Conservation (phyloP, 2,113 vertebrate genomes). For the Sylvietta virens region DNA sequence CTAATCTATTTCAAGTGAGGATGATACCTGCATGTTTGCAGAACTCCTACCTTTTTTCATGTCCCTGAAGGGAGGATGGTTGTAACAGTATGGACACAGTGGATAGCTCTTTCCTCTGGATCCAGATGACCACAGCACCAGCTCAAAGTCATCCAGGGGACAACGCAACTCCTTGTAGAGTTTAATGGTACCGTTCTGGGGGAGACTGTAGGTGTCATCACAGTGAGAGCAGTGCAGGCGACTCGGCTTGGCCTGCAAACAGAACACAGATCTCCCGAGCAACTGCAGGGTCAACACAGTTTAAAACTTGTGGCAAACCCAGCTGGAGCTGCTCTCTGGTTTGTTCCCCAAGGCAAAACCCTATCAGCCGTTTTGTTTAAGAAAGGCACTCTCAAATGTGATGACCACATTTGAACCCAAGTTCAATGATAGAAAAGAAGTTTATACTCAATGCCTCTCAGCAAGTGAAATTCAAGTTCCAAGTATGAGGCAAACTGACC, state of each 20-base stretch:
- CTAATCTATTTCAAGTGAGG: background rate
- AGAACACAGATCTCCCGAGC: background rate
- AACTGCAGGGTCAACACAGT: background rate
- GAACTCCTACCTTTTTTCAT: constrained; percentile 91
- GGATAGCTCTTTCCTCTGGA: constrained; percentile 94
- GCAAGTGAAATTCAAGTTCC: background rate
- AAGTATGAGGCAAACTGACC: constrained; percentile 68
- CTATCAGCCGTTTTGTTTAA: background rate
- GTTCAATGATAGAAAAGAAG: background rate
- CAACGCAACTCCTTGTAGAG: constrained; percentile 96
- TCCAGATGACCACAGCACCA: constrained; percentile 95
- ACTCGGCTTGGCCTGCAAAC: constrained; percentile 88
- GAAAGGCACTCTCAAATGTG: background rate
- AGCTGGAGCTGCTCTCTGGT: background rate
- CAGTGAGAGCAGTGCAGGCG: constrained; percentile 96
- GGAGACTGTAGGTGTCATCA: constrained; percentile 95
- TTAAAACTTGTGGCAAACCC: background rate
- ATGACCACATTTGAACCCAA: background rate
- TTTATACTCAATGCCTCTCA: background rate
- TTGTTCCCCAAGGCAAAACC: background rate
- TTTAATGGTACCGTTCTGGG: constrained; percentile 95
- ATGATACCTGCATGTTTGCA: background rate
- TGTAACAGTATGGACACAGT: constrained; percentile 94
- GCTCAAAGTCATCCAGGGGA: constrained; percentile 93
- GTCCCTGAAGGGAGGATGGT: constrained; percentile 94